These are phyloP conservation scores for Heliconius melpomene DNA, from an alignment of 1,140 invertebrate genomes.

Conservation along the genomic window DNA sequence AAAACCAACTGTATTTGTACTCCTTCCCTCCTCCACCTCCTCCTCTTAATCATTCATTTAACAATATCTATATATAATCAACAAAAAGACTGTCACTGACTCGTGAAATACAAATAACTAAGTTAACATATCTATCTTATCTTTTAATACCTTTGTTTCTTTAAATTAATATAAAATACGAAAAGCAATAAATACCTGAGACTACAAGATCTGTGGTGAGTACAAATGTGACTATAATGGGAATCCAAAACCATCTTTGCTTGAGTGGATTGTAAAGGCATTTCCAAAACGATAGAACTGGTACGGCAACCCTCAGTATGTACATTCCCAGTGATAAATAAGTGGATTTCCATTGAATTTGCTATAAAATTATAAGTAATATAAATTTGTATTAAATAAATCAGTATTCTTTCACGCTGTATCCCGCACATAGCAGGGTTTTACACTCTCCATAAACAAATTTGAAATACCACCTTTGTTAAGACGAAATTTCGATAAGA, in stretches of 20 bases:
- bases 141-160: neutral
- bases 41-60: too few relatives aligned
- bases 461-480: too few relatives aligned
- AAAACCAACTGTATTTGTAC: too few relatives aligned
- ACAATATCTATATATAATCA: too few relatives aligned
- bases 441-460: too few relatives aligned
- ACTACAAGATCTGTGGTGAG: slow-evolving; percentile 66
- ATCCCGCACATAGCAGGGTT: too few relatives aligned
- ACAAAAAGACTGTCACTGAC: neutral
- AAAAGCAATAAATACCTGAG: slow-evolving; percentile 62
- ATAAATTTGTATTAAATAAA: too few relatives aligned
- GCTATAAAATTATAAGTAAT: slow-evolving; percentile 45
- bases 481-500: too few relatives aligned
- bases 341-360: slow-evolving; percentile 64
- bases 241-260: slow-evolving; percentile 69
- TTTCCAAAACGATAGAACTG: slow-evolving; percentile 61
- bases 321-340: slow-evolving; percentile 72
- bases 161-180: slow-evolving; percentile 45
- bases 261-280: slow-evolving; percentile 64
- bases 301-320: slow-evolving; percentile 59
- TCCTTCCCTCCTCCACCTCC: too few relatives aligned
- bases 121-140: neutral
- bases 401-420: too few relatives aligned
- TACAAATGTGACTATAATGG: slow-evolving; percentile 63
- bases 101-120: neutral